Base-by-base conservation (phyloP, 2,113 vertebrate species). In the Myrmecophaga tridactyla region DNA sequence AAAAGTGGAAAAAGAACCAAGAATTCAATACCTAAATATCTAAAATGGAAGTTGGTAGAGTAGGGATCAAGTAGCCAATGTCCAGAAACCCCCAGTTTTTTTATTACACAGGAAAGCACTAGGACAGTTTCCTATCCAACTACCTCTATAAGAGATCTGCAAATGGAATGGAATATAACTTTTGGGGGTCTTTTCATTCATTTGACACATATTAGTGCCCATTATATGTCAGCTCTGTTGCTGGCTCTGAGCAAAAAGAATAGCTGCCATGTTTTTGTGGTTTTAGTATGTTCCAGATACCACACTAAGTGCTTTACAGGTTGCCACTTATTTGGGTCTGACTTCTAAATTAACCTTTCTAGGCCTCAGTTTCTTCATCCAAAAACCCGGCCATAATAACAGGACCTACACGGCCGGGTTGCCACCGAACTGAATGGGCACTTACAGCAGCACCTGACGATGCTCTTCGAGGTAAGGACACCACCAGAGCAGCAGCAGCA, bases 1-100 rank as follows among this genome's bases (percentile, higher is more conserved):
- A 83, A 75, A 83, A 95, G 70, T 20, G 63, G 27, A 87, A 93
- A 91, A 80, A 73, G 43, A 21, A 90, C 39, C 60, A 81, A 60
- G 17, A 97, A 81, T n/a, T 72, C 60, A 76, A 67, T 36, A 65
- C 10, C 41, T 63, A 81, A 72, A 90, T 62, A 92, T 88, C 11
- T 82, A 62, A 89, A 80, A 65, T 31, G 23, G 31, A 48, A 88
- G 27, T 60, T 96, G 46, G 31, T 36, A 27, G 2, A 1, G 27
- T 27, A 4, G 60, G 76, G 83, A 83, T 84, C 56, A 78, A 95
- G 25, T 5, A 0, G 23, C 10, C 15, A 58, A 48, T 15, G 39
- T 58, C 46, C 15, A 60, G 2, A 91, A 82, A 73, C 11, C 25
- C 78, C 36, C 5, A 46, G 62, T 53, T 53, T 27, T 29, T 34